Percentiles rank a stretch among this genome's conserved stretches.
These are phyloP conservation scores for Chunga burmeisteri DNA, from an alignment of 2,113 vertebrate genomes.

Conservation along the genomic window DNA sequence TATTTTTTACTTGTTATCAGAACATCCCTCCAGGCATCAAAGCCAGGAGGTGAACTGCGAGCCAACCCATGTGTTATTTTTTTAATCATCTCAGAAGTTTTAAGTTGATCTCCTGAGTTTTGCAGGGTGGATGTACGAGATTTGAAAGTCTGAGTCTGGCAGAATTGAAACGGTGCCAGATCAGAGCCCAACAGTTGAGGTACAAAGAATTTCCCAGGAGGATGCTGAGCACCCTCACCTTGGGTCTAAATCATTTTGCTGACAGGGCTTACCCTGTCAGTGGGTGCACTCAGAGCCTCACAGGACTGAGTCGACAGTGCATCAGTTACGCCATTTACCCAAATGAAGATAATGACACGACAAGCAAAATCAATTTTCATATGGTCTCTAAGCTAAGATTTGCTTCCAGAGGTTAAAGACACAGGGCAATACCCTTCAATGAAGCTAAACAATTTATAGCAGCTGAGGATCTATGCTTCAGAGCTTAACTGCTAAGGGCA, in stretches of 20 bases:
- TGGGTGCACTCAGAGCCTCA: neutral
- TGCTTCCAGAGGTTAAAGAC: conserved; percentile 56
- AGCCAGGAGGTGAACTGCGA: neutral
- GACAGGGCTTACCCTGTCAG: neutral
- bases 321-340: neutral
- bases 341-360: conserved; percentile 32
- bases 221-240: neutral
- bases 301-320: neutral
- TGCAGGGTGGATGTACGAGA: neutral
- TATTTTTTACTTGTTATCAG: neutral
- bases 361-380: conserved; percentile 62
- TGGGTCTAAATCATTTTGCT: neutral
- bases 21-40: neutral
- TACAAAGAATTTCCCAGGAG: neutral
- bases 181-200: neutral
- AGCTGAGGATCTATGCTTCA: conserved; percentile 34
- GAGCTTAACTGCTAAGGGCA: conserved; percentile 33
- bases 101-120: neutral
- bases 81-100: neutral
- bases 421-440: conserved; percentile 14
- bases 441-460: conserved; percentile 50
- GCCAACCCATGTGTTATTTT: neutral
- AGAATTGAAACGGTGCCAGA: neutral
- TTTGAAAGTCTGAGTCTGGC: neutral
- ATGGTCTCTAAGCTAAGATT: conserved; percentile 34